Percentiles rank a stretch among this genome's conserved stretches.
Evolutionary conservation across 2,113 vertebrate species (phyloP).

Genomic region (Erythrocebus patas): DNA sequence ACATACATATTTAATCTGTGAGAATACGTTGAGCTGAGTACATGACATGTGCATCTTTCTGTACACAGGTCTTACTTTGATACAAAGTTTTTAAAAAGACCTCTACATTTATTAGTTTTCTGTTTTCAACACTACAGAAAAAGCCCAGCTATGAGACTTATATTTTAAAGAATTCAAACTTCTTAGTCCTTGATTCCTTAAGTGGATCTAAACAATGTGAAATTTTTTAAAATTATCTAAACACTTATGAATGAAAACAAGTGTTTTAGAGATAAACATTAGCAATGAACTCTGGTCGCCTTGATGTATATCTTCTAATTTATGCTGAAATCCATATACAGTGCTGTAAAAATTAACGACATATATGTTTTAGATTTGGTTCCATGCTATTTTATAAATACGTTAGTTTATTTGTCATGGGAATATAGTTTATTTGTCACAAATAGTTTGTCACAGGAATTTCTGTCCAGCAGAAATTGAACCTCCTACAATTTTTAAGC

Average conservation of each 20-base stretch:
- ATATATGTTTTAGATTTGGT: not conserved
- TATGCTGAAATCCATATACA: not conserved
- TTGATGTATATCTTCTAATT: constrained; percentile 7
- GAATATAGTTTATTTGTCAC: not conserved
- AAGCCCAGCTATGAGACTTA: not conserved
- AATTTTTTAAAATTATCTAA: not conserved
- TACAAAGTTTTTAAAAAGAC: not conserved
- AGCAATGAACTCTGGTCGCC: not conserved
- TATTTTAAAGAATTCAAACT: not conserved
- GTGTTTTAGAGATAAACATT: not conserved
- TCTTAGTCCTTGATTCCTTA: not conserved
- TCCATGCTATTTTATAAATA: not conserved
- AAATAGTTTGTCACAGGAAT: not conserved
- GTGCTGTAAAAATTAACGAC: not conserved
- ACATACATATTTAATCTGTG: not conserved
- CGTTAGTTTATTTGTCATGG: not conserved
- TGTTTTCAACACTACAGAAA: constrained; percentile 1
- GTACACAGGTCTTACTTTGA: not conserved
- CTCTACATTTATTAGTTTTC: not conserved
- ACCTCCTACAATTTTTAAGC: not conserved
- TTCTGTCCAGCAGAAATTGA: not conserved
- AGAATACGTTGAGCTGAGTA: not conserved
- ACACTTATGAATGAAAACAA: not conserved
- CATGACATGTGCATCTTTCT: not conserved
- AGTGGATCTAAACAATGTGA: not conserved